phyloP scores from a whole-genome alignment of 1,140 invertebrate genomes.

The Drosophila parabipectinata region DNA sequence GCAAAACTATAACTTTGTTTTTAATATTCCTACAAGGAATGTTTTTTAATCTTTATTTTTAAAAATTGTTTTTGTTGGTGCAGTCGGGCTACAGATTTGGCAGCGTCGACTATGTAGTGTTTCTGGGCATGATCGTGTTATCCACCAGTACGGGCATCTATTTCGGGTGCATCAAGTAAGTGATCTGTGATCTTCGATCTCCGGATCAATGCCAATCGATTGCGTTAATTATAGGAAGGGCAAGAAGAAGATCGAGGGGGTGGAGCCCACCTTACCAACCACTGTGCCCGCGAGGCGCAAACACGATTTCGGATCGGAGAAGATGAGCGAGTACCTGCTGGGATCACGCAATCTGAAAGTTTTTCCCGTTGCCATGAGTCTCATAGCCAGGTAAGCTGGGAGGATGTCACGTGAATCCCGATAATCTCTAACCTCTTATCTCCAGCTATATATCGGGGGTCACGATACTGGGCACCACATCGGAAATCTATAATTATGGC shows the following conservation, averaged over 20 bases:
- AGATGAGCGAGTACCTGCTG: slow-evolving; percentile 89
- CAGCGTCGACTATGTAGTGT: slow-evolving; percentile 87
- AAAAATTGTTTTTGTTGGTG: neutral
- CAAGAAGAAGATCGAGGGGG: slow-evolving; percentile 52
- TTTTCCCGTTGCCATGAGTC: slow-evolving; percentile 92
- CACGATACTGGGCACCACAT: slow-evolving; percentile 93
- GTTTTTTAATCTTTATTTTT: neutral
- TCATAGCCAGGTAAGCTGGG: slow-evolving; percentile 89
- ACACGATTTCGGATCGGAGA: slow-evolving; percentile 80
- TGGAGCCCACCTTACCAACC: slow-evolving; percentile 45
- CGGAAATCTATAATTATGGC: slow-evolving; percentile 94
- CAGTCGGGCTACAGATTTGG: slow-evolving; percentile 70
- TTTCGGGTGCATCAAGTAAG: slow-evolving; percentile 86
- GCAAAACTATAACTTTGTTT: neutral
- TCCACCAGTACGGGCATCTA: slow-evolving; percentile 90
- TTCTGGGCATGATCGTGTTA: slow-evolving; percentile 86
- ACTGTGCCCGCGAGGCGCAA: slow-evolving; percentile 36
- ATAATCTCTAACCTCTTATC: slow-evolving; percentile 52
- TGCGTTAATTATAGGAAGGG: slow-evolving; percentile 45
- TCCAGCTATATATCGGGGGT: slow-evolving; percentile 94
- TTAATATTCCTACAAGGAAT: neutral
- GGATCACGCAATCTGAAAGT: slow-evolving; percentile 89
- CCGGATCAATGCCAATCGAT: slow-evolving; percentile 9
- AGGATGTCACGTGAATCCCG: neutral
- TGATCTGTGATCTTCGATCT: slow-evolving; percentile 12